Conservation (phyloP, 1,140 invertebrate species). For the Megalopta genalis region DNA sequence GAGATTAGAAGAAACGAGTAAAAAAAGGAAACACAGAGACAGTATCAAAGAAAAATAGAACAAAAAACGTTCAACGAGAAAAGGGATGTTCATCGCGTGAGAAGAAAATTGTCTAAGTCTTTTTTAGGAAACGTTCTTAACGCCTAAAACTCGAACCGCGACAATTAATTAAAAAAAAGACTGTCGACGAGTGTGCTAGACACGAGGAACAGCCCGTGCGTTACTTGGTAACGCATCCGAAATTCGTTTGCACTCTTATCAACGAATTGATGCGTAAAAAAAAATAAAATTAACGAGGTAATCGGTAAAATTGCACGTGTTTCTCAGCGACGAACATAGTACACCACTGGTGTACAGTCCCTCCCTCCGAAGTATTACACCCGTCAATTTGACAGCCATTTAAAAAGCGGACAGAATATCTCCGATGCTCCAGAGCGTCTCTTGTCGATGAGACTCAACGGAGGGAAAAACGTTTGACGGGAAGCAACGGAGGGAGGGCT, state of each 20-base stretch:
- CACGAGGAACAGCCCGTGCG: conserved; percentile 30
- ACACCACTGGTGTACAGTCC: background rate
- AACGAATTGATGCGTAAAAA: conserved; percentile 54
- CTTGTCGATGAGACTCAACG: too few species aligned
- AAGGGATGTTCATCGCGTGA: conserved; percentile 34
- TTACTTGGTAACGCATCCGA: conserved; percentile 10
- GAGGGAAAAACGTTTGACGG: too few species aligned
- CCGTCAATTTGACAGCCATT: too few species aligned
- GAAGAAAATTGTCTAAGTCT: conserved; percentile 52
- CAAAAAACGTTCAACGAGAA: conserved; percentile 31
- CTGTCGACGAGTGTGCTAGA: conserved; percentile 60
- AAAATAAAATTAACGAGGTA: conserved; percentile 63
- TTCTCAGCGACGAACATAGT: conserved; percentile 23
- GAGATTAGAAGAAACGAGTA: conserved; percentile 56
- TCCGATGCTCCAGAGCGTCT: too few species aligned
- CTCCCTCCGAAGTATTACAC: too few species aligned
- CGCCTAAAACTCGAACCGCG: conserved; percentile 40
- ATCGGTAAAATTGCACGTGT: conserved; percentile 54
- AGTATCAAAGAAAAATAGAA: too few species aligned
- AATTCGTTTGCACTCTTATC: conserved; percentile 50
- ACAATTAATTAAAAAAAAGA: conserved; percentile 31
- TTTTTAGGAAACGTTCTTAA: conserved; percentile 57
- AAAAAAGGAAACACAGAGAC: conserved; percentile 1
- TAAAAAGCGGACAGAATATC: too few species aligned
- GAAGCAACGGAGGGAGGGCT: too few species aligned